Conservation (phyloP, 2,888 invertebrate species). For the Altica lythri region DNA sequence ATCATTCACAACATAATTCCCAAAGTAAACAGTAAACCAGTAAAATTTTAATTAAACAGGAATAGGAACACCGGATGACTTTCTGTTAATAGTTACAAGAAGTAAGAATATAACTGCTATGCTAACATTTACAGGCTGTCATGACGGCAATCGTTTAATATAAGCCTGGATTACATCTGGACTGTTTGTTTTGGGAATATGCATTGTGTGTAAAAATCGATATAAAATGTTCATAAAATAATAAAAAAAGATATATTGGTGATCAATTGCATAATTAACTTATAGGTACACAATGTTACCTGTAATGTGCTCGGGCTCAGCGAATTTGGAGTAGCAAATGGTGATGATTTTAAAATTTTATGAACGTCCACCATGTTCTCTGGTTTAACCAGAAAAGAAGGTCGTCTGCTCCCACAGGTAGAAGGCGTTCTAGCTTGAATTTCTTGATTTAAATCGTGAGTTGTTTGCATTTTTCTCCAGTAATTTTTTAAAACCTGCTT, state of each 20-base stretch:
- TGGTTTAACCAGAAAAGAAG: constrained; percentile 56
- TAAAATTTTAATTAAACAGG: too few relatives aligned
- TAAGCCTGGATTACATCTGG: not conserved
- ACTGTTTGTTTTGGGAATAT: not conserved
- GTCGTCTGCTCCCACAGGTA: constrained; percentile 74
- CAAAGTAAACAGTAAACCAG: too few relatives aligned
- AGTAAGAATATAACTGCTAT: too few relatives aligned
- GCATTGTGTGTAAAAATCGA: constrained; percentile 6
- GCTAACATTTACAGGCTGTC: not conserved
- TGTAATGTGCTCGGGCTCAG: constrained; percentile 71
- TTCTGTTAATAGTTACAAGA: too few relatives aligned
- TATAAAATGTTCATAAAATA: constrained; percentile 1
- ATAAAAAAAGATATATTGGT: constrained; percentile 6
- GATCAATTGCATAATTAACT: too few relatives aligned
- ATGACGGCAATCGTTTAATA: not conserved
- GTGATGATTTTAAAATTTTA: constrained; percentile 8
- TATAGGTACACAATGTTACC: constrained; percentile 28
- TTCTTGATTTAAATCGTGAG: constrained; percentile 78
- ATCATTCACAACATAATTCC: too few relatives aligned
- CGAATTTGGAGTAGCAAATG: not conserved
- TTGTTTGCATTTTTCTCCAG: constrained; percentile 76
- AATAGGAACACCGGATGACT: too few relatives aligned
- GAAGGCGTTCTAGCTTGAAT: constrained; percentile 81
- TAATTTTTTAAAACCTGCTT: constrained; percentile 77
- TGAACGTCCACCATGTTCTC: constrained; percentile 10